Conservation (phyloP, 2,113 vertebrate genomes). For the Vanacampus margaritifer region DNA sequence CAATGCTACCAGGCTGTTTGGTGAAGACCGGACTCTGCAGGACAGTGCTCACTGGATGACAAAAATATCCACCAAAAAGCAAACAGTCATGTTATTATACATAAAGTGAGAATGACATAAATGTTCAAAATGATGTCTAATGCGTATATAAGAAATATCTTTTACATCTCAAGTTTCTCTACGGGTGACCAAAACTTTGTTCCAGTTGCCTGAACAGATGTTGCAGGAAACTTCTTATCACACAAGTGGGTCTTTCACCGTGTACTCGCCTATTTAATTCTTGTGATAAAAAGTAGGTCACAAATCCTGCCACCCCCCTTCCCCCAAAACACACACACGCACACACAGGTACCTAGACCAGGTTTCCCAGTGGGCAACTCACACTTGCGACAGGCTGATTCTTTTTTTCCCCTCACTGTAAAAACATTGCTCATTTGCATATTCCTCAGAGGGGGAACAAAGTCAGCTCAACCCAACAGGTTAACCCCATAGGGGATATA, state of each 20-base stretch:
- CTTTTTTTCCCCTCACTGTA: constrained; percentile 20
- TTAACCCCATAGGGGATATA: constrained; percentile 34
- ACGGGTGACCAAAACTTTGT: background rate
- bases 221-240: constrained; percentile 9
- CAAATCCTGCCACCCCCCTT: background rate
- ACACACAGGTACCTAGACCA: constrained; percentile 14
- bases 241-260: constrained; percentile 20
- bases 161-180: no score
- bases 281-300: constrained; percentile 49
- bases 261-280: background rate
- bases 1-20: constrained; percentile 86
- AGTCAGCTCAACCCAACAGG: constrained; percentile 37
- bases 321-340: background rate
- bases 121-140: background rate
- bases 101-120: background rate
- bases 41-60: constrained; percentile 73
- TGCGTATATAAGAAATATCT: background rate
- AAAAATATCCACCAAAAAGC: background rate
- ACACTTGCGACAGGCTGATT: constrained; percentile 26
- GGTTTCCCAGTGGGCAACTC: constrained; percentile 34
- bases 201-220: background rate
- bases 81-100: constrained; percentile 18
- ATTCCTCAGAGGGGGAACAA: constrained; percentile 27
- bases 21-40: constrained; percentile 85
- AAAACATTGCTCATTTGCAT: constrained; percentile 42